Evolutionary conservation across 2,113 vertebrate genomes (phyloP).

Genomic region (Morone saxatilis): DNA sequence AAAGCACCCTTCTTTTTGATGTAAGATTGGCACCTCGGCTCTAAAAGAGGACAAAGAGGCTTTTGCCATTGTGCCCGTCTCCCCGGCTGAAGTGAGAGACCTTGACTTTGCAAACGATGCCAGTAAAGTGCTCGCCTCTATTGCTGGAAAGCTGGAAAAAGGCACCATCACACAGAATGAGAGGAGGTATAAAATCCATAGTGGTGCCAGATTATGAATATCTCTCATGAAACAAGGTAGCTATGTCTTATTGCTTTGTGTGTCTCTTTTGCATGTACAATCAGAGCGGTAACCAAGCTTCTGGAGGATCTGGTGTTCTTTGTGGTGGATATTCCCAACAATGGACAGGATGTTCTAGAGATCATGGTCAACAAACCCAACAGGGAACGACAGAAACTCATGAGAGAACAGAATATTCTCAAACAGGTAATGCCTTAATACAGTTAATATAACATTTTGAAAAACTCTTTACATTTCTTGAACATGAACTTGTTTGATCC

Average conservation of each 20-base stretch:
- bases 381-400: slow-evolving; percentile 97
- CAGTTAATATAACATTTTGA: neutral
- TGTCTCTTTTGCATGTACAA: slow-evolving; percentile 6
- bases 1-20: neutral
- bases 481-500: slow-evolving; percentile 10
- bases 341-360: slow-evolving; percentile 95
- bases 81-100: slow-evolving; percentile 96
- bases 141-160: slow-evolving; percentile 97
- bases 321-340: slow-evolving; percentile 98
- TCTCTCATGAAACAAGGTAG: neutral
- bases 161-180: slow-evolving; percentile 99
- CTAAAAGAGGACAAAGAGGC: slow-evolving; percentile 99
- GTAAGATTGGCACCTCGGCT: slow-evolving; percentile 95
- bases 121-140: slow-evolving; percentile 97
- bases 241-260: neutral
- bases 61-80: slow-evolving; percentile 97
- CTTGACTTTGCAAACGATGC: slow-evolving; percentile 99
- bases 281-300: slow-evolving; percentile 96
- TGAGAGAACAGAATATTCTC: slow-evolving; percentile 99
- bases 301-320: slow-evolving; percentile 98
- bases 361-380: slow-evolving; percentile 98
- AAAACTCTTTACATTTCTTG: neutral
- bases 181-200: slow-evolving; percentile 86
- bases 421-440: slow-evolving; percentile 88
- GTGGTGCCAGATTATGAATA: neutral